Base-by-base conservation (phyloP, 2,888 invertebrate genomes). In the Muschampia plurimacula region DNA sequence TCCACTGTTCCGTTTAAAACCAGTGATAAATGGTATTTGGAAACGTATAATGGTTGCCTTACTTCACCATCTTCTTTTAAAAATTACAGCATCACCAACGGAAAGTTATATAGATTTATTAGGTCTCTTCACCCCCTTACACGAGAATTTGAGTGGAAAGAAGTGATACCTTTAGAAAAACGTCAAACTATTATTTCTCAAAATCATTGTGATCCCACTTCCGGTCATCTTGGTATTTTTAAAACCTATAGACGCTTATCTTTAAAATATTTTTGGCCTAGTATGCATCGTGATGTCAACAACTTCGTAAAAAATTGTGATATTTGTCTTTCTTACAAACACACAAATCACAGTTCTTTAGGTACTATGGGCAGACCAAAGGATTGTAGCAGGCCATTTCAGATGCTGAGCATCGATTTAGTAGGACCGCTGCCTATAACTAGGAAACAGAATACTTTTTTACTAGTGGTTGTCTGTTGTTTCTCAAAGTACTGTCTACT, bases 171-270 rank as follows among this genome's bases (percentile, higher is more conserved):
- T 1, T 69, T 36, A 22, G 77, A 79, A 22, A 55, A 22, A n/a
- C 59, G n/a, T n/a, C 22, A 71, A 73, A 28, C 36, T 15, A 13
- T 72, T 64, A 68, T 65, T 74, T 68, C 8, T 76, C 72, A 74
- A 65, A 69, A 55, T 10, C 72, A 63, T 41, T 5, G n/a, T 4
- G 41, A 41, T 4, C 62, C 62, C 6, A 63, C 62, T 32, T 12
- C 62, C 41, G 68, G 74, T 55, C 73, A 76, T 70, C 32, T 73
- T n/a, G 73, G 80, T 2, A 77, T 78, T 36, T 77, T 77, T 66
- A 80, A 80, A 73, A 81, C 79, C 1, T 76, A 78, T 49, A 76
- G 75, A 28, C 73, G 79, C 2, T 7, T 79, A 13, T 15, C 44
- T 9, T 32, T 75, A 39, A 62, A 39, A 7, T 75, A 69, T 44